Base-by-base conservation (phyloP, 2,113 vertebrate genomes). In the Oreocharis arfaki region DNA sequence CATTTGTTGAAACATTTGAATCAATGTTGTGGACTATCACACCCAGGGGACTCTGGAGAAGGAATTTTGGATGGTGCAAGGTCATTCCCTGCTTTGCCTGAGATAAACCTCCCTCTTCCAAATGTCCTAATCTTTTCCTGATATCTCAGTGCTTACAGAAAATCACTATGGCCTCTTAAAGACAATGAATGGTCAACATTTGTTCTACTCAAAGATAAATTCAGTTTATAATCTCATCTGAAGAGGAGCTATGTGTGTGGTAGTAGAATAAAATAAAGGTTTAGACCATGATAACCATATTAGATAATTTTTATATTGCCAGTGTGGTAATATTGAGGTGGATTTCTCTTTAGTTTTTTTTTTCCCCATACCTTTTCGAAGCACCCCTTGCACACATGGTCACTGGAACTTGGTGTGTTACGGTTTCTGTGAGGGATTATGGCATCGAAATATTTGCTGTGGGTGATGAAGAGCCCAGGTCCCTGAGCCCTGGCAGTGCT, bases 51-150 rank as follows among this genome's bases (percentile, higher is more conserved):
- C 93, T 35, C 12, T 9, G 11, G 33, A 42, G 41, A 70, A 11
- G 78, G 85, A 94, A 91, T 94, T 87, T 91, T 1, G 2, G 21
- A 39, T 86, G 77, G 41, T 55, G 47, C 50, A 85, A 85, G 41
- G 68, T 76, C 78, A 69, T 90, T 76, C 91, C 11, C 24, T 83
- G 35, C 21, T 86, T 76, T 63, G 42, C 37, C 60, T 68, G 63
- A 74, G 90, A 81, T 78, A 95, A 95, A 88, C 19, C 19, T 78
- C 9, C 24, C 55, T 19, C 20, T 84, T 88, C 52, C 68, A 71
- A 52, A 85, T 30, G 21, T 30, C 28, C 44, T 73, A 26, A 52
- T 89, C 65, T 69, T 91, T 57, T 16, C n/a, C 63, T 67, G 68
- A 37, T 65, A 82, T 42, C 59, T 11, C 37, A 15, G 30, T 41